Evolutionary conservation across 1,140 invertebrate species (phyloP), one percentile per base, ranked within the genome.

Genomic region (Acyrthosiphon pisum): DNA sequence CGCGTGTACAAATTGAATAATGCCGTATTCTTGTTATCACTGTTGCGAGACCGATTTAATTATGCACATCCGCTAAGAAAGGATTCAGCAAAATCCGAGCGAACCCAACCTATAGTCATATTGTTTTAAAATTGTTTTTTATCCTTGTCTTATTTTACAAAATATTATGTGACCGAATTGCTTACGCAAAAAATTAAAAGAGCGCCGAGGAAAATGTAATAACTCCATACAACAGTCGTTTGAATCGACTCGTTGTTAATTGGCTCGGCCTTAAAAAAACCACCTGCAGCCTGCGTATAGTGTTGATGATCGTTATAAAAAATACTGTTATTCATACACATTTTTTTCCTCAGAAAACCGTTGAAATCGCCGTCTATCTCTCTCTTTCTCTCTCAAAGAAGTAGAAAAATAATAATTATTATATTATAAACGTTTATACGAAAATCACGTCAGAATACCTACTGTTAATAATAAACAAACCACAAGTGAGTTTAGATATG

Each of bases 41-140:
- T 56, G 91, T 84, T 84, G 46, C 91, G 76, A 81, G 91, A 93
- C 91, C 81, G 81, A 93, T 86, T 86, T 93, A 84, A 84, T 93
- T 84, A 86, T 53, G 89, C 37, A 41, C 35, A 53, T 89, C 87
- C 87, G 87, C 41, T 53, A 53, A 53, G 48, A 35, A 53, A 89
- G 37, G 48, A 56, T 37, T 50, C n/a, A 37, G n/a, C 22, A 50
- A 89, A 88, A 89, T 89, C 87, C 22, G 50, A n/a, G n/a, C n/a
- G 2, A 56, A 41, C 48, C 50, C 50, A 53, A 18, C 48, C 14
- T 18, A 41, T 41, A 22, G 50, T 14, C 7, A 2, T 56, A 37
- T 22, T 37, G 44, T 0, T 50, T 11, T 53, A 84, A n/a, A n/a
- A 23, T n/a, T 26, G 14, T 46, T 46, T 86, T 44, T 86, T 30